phyloP scores from a whole-genome alignment of 2,797 vertebrate species.

The Macropus fuliginosus region DNA sequence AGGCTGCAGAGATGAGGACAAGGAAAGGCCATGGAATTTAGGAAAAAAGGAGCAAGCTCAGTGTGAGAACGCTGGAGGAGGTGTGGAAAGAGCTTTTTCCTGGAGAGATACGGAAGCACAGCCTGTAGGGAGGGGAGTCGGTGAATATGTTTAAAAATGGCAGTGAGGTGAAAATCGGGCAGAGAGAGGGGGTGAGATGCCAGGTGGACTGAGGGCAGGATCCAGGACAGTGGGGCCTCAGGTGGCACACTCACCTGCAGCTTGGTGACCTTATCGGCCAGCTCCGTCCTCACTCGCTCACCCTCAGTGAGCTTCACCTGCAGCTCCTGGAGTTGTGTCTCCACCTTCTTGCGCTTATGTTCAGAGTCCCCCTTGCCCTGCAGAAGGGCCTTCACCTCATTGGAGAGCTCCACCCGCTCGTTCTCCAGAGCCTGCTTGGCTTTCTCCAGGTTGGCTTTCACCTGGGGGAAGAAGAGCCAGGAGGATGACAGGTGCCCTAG shows the following conservation, averaged over 20 bases:
- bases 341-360: constrained; percentile 95
- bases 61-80: no score
- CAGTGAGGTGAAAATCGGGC: no score
- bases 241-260: constrained; percentile 88
- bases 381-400: constrained; percentile 93
- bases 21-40: neutral
- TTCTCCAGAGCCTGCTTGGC: constrained; percentile 95
- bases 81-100: no score
- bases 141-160: no score
- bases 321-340: constrained; percentile 93
- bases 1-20: no score
- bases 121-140: no score
- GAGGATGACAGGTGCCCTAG: fast-evolving
- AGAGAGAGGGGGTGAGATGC: no score
- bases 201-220: no score
- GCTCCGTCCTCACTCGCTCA: constrained; percentile 90
- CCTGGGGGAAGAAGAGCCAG: constrained; percentile 82
- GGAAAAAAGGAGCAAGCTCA: neutral
- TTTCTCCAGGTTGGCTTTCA: constrained; percentile 97
- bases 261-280: constrained; percentile 91
- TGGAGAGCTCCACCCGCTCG: constrained; percentile 93
- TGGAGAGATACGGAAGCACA: no score
- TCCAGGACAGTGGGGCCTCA: no score
- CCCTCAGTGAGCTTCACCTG: constrained; percentile 93
- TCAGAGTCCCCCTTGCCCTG: constrained; percentile 95